Conservation (phyloP, 2,113 vertebrate species). For the Toxotes chatareus region DNA sequence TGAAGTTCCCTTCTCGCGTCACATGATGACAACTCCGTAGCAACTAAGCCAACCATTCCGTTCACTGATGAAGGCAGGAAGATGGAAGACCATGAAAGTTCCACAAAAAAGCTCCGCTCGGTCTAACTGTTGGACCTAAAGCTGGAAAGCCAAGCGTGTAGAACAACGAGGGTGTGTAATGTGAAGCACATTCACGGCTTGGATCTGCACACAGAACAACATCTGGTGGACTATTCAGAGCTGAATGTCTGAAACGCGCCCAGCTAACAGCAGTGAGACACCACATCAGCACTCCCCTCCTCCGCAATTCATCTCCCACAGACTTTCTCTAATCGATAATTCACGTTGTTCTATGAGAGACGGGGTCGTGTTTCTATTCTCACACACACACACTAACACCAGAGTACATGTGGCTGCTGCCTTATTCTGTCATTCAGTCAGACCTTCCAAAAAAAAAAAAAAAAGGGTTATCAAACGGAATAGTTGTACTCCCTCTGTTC, state of each 20-base stretch:
- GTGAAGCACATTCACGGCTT: slow-evolving; percentile 29
- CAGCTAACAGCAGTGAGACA: slow-evolving; percentile 23
- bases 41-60: not conserved
- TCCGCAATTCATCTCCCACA: slow-evolving; percentile 5
- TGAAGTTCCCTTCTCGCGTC: not conserved
- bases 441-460: too few species aligned
- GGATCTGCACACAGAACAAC: slow-evolving; percentile 27
- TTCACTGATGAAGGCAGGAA: not conserved
- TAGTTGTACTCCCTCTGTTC: too few species aligned
- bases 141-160: not conserved
- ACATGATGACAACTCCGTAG: not conserved
- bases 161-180: slow-evolving; percentile 32
- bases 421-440: not conserved
- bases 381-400: not conserved
- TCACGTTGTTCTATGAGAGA: slow-evolving; percentile 52
- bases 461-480: not conserved
- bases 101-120: not conserved
- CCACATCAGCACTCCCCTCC: slow-evolving; percentile 2
- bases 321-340: slow-evolving; percentile 60
- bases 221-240: slow-evolving; percentile 47
- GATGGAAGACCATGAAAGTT: not conserved
- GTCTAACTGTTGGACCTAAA: not conserved
- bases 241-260: slow-evolving; percentile 4
- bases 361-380: slow-evolving; percentile 61
- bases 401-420: not conserved